Conservation (phyloP, 2,797 vertebrate genomes). For the Microctenopoma stevenorrisi region DNA sequence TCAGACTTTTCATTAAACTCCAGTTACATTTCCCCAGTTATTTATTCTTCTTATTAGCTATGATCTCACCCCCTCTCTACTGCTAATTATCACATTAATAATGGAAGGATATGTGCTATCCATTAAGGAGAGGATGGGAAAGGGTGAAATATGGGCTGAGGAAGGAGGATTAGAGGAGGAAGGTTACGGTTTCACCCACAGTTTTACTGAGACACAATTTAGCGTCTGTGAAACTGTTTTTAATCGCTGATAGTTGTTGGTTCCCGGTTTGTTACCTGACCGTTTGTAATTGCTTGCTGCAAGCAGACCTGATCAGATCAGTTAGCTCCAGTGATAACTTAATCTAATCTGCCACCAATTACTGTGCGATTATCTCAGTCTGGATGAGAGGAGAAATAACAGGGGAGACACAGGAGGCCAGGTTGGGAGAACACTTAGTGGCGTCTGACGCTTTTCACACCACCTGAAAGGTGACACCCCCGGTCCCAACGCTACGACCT, state of each 20-base stretch:
- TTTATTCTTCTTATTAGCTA: slow-evolving; percentile 82
- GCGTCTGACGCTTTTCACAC: slow-evolving; percentile 47
- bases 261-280: slow-evolving; percentile 34
- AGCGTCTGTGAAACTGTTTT: slow-evolving; percentile 8
- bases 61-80: slow-evolving; percentile 76
- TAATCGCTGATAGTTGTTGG: slow-evolving; percentile 14
- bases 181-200: slow-evolving; percentile 49
- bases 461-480: slow-evolving; percentile 41
- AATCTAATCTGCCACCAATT: slow-evolving; percentile 59
- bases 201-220: slow-evolving; percentile 34
- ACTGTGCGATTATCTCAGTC: slow-evolving; percentile 29
- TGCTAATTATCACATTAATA: slow-evolving; percentile 86
- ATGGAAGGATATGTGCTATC: slow-evolving; percentile 72
- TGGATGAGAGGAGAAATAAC: slow-evolving; percentile 43
- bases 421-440: slow-evolving; percentile 21
- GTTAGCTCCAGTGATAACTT: slow-evolving; percentile 43
- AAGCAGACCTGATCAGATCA: slow-evolving; percentile 36
- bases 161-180: slow-evolving; percentile 32
- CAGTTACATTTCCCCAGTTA: slow-evolving; percentile 81
- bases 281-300: slow-evolving; percentile 31
- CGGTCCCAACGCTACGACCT: neutral
- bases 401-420: neutral
- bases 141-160: slow-evolving; percentile 60
- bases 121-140: slow-evolving; percentile 55
- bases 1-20: slow-evolving; percentile 80